Evolutionary conservation across 2,113 vertebrate genomes (phyloP).

Genomic region (Vanacampus margaritifer): DNA sequence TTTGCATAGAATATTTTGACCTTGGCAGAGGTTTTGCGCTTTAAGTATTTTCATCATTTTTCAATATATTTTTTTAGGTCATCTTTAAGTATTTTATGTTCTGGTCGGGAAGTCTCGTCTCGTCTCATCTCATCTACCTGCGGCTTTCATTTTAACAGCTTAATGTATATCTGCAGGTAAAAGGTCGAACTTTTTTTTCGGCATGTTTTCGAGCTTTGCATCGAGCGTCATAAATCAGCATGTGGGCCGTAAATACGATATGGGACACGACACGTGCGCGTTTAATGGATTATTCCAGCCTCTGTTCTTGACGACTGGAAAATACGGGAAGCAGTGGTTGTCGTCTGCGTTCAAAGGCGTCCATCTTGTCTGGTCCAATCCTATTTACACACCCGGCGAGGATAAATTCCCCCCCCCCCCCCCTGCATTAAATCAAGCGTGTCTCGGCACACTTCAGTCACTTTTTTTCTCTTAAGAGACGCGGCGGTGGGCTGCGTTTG

Average conservation of each 20-base stretch:
- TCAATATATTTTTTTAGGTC: neutral
- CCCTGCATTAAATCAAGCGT: constrained; percentile 53
- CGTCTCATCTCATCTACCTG: neutral
- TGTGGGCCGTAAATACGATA: neutral
- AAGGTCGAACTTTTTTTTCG: neutral
- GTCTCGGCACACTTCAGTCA: constrained; percentile 50
- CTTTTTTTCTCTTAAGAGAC: constrained; percentile 43
- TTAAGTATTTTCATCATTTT: neutral
- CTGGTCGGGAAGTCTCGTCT: neutral
- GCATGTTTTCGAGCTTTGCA: neutral
- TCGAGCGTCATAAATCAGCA: neutral
- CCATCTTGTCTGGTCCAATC: neutral
- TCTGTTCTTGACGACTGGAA: neutral
- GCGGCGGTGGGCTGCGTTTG: constrained; percentile 48
- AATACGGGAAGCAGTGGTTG: neutral
- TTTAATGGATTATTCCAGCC: neutral
- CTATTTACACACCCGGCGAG: neutral
- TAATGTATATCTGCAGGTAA: neutral
- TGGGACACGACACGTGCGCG: neutral
- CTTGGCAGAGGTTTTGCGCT: neutral
- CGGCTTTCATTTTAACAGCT: neutral
- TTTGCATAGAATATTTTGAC: neutral
- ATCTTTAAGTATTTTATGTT: neutral
- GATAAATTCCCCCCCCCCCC: constrained; percentile 22
- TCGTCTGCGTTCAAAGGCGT: neutral